phyloP scores from a whole-genome alignment of 2,113 vertebrate species.

The Plectropomus leopardus region DNA sequence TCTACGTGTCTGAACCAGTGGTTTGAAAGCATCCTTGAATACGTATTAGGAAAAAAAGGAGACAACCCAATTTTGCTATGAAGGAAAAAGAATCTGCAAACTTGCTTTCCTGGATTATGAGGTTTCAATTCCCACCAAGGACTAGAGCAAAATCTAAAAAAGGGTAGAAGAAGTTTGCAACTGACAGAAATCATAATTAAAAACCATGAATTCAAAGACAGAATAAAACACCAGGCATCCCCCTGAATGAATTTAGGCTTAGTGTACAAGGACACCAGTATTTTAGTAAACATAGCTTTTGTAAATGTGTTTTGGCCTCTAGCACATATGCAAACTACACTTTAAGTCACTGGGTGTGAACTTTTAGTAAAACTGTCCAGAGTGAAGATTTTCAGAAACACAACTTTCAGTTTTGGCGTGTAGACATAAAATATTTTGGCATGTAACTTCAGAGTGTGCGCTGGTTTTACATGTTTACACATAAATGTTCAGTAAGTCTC shows the following conservation, averaged over 20 bases:
- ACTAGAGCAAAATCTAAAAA: not conserved
- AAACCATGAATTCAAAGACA: not conserved
- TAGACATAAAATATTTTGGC: too few species aligned
- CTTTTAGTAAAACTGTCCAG: too few species aligned
- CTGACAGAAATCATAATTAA: not conserved
- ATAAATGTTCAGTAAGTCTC: too few species aligned
- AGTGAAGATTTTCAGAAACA: too few species aligned
- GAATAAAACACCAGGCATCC: not conserved
- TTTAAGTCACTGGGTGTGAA: too few species aligned
- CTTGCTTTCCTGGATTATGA: not conserved
- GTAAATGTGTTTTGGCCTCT: too few species aligned
- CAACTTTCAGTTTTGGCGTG: too few species aligned
- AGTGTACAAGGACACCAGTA: too few species aligned
- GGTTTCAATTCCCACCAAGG: conserved; percentile 13
- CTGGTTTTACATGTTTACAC: too few species aligned
- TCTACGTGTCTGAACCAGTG: conserved; percentile 23
- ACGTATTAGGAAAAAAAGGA: conserved; percentile 28
- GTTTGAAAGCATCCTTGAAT: conserved; percentile 24
- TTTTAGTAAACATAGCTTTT: too few species aligned
- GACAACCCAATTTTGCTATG: conserved; percentile 29
- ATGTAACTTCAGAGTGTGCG: too few species aligned
- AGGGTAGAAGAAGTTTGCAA: not conserved
- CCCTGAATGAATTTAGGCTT: not conserved
- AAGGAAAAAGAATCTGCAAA: not conserved
- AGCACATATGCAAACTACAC: too few species aligned